Base-by-base conservation (phyloP, 2,113 vertebrate species). In the Hystrix brachyura region DNA sequence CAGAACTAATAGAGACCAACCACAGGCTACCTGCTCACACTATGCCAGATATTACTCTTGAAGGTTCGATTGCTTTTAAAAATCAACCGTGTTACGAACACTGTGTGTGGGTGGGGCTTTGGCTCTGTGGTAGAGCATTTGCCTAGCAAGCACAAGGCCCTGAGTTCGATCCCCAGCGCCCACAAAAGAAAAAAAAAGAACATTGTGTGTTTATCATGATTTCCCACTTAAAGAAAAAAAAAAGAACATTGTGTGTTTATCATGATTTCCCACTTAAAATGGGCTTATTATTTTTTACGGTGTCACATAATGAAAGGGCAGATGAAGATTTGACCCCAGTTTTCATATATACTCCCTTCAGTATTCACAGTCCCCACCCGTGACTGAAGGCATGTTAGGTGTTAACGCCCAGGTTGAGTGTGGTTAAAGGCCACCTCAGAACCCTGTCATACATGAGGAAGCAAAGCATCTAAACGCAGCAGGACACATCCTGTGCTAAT, bases 341-440 rank as follows among this genome's bases (percentile, higher is more conserved):
- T 34, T 64, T 87, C 51, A 19, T 23, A 60, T 27, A 51, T 59
- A 2, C 12, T 34, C 43, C 7, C 27, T 86, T 53, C 27, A 19
- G 5, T 1, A 3, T 12, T 86, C 7, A 21, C 21, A 10, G 5
- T 29, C 12, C 46, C 43, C 43, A 64, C 25, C 6, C 51, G 21
- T 32, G 2, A 48, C 21, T 9, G 19, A 5, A 18, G 14, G 38
- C 38, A 38, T 38, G 38, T 38, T 38, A 23, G 3, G 23, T 19
- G 53, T 1, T 81, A 27, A 3, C 12, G 1, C 23, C 25, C n/a
- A 25, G 12, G 18, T 0, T 21, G 25, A 46, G 4, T 48, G 0
- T 1, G 7, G 48, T 1, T 51, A 5, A 48, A 78, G 27, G 69
- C 19, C 10, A 19, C 55, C 48, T 32, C 14, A 0, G 38, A 5